A percentile compares a stretch with the other conserved stretches of the same genome.
Evolutionary conservation across 2,888 invertebrate species (phyloP).

Genomic region (Stenodema calcarata): DNA sequence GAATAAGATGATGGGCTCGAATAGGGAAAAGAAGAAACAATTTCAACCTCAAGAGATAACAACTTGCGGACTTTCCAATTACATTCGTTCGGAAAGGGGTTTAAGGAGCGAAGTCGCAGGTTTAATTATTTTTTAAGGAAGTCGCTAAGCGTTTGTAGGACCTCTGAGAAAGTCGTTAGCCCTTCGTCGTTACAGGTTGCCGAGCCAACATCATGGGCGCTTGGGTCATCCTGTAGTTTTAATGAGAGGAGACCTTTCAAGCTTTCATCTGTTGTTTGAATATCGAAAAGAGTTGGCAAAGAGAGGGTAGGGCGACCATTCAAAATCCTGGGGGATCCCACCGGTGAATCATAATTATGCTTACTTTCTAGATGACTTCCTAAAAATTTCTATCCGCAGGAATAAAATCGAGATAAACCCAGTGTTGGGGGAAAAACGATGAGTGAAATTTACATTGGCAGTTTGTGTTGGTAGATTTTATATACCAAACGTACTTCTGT

Average conservation of each 20-base stretch:
- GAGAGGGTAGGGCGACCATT: not conserved
- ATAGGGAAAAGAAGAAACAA: conserved; percentile 25
- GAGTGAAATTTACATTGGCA: too few relatives aligned
- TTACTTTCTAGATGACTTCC: not conserved
- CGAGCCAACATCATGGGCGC: not conserved
- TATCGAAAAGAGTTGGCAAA: not conserved
- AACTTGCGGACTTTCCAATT: conserved; percentile 42
- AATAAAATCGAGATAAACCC: too few relatives aligned
- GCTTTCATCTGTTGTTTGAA: not conserved
- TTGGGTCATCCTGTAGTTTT: not conserved
- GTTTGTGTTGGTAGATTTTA: too few relatives aligned
- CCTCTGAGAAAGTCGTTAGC: not conserved
- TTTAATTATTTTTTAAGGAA: conserved; percentile 40
- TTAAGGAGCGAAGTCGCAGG: not conserved
- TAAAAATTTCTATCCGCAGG: too few relatives aligned
- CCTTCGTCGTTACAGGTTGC: not conserved
- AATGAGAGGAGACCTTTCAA: not conserved
- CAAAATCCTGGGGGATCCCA: not conserved
- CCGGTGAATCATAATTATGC: not conserved
- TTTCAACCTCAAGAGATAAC: conserved; percentile 36
- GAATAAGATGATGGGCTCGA: not conserved
- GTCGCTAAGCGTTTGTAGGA: conserved; percentile 26
- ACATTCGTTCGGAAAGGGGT: not conserved
- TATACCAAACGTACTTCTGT: too few relatives aligned
- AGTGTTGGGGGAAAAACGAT: too few relatives aligned